A percentile compares a stretch with the other conserved stretches of the same genome.
phyloP scores from a whole-genome alignment of 1,140 invertebrate species.

The Zaprionus ornatus region DNA sequence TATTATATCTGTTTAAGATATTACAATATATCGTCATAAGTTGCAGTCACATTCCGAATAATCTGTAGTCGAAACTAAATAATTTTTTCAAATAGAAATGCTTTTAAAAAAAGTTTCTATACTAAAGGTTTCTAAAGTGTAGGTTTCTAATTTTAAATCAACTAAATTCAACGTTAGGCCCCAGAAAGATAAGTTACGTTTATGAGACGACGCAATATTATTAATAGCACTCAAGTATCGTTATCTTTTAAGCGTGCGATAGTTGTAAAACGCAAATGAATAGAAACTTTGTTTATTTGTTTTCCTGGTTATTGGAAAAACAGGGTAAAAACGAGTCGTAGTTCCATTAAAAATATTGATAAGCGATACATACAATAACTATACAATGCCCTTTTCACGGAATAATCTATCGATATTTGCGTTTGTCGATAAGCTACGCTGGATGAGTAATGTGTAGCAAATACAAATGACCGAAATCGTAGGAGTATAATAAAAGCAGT shows the following conservation, averaged over 20 bases:
- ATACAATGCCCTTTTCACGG: not conserved
- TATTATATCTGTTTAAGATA: too few relatives aligned
- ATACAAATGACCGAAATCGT: not conserved
- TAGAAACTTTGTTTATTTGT: not conserved
- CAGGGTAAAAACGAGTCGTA: slow-evolving; percentile 1
- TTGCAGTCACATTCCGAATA: too few relatives aligned
- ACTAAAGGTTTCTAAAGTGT: not conserved
- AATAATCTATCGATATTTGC: slow-evolving; percentile 14
- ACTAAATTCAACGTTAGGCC: not conserved
- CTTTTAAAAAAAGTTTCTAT: too few relatives aligned
- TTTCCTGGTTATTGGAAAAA: not conserved
- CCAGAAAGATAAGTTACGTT: not conserved
- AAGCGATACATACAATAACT: not conserved
- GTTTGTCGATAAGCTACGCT: slow-evolving; percentile 13
- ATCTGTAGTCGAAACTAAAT: not conserved
- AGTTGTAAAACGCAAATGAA: not conserved
- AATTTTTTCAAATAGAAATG: not conserved
- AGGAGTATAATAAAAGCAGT: not conserved
- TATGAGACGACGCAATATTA: not conserved
- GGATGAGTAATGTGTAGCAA: slow-evolving; percentile 24
- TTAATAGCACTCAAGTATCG: not conserved
- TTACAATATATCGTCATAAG: too few relatives aligned
- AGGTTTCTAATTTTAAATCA: not conserved
- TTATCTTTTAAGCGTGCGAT: not conserved
- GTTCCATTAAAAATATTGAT: not conserved